Conservation (phyloP, 2,888 invertebrate species). For the Masnerella sp. region DNA sequence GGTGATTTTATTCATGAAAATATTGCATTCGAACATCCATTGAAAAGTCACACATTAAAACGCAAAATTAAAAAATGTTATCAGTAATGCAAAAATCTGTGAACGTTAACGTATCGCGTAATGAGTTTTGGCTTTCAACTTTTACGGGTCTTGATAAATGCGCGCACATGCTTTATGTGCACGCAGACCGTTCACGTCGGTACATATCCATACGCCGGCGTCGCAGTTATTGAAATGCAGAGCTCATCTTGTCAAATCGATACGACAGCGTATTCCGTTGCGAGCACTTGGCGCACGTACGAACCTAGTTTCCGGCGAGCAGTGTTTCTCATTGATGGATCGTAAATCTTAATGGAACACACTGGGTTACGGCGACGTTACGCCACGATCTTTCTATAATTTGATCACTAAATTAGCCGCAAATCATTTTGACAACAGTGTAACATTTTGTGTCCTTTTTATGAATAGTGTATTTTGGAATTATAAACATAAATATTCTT, state of each 20-base stretch:
- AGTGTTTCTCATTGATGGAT: slow-evolving; percentile 71
- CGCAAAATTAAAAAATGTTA: slow-evolving; percentile 21
- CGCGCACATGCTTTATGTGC: slow-evolving; percentile 46
- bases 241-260: slow-evolving; percentile 72
- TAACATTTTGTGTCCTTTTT: too few species aligned
- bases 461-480: too few species aligned
- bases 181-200: slow-evolving; percentile 23
- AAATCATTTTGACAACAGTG: too few species aligned
- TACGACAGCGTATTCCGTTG: slow-evolving; percentile 63
- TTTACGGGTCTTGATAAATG: slow-evolving; percentile 54
- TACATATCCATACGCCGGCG: slow-evolving; percentile 45
- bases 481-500: too few species aligned
- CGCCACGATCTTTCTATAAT: slow-evolving; percentile 55
- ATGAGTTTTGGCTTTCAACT: slow-evolving; percentile 54
- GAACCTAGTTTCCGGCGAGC: slow-evolving; percentile 69
- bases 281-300: slow-evolving; percentile 64
- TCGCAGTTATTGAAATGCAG: slow-evolving; percentile 72
- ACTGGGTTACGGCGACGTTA: slow-evolving; percentile 60
- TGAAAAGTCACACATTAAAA: too few species aligned
- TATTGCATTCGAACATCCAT: too few species aligned
- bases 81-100: slow-evolving; percentile 32
- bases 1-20: too few species aligned
- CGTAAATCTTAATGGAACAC: slow-evolving; percentile 70
- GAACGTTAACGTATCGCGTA: slow-evolving; percentile 42
- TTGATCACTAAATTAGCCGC: slow-evolving; percentile 62